phyloP scores from a whole-genome alignment of 2,888 invertebrate genomes.

The Emmelina monodactyla region DNA sequence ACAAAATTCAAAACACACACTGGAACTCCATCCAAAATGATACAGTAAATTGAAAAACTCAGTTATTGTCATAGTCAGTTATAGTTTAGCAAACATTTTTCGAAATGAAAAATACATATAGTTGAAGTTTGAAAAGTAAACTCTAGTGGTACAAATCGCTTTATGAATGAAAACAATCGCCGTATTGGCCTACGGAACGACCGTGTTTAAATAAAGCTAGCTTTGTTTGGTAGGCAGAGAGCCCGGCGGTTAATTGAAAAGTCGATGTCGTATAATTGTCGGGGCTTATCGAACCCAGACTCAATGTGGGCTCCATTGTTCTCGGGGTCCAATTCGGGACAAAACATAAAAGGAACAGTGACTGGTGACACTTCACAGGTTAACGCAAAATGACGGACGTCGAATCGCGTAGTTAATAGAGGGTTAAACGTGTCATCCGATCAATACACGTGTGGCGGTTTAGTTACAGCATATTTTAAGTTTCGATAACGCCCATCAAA shows the following conservation, averaged over 20 bases:
- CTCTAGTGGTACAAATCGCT: too few species aligned
- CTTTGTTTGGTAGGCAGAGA: conserved; percentile 54
- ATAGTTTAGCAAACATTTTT: too few species aligned
- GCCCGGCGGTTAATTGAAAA: conserved; percentile 63
- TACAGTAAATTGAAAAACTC: too few species aligned
- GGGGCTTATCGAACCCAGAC: conserved; percentile 59
- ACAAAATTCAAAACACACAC: background rate
- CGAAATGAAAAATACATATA: too few species aligned
- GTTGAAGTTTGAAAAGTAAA: too few species aligned
- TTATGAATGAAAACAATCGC: conserved; percentile 7
- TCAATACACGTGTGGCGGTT: too few species aligned
- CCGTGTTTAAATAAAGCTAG: conserved; percentile 60
- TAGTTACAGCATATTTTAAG: too few species aligned
- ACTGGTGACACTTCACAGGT: background rate
- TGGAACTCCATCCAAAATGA: background rate
- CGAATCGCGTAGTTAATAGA: too few species aligned
- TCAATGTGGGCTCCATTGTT: conserved; percentile 64
- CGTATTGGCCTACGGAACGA: conserved; percentile 54
- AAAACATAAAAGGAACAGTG: background rate
- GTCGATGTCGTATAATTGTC: conserved; percentile 66
- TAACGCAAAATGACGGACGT: too few species aligned
- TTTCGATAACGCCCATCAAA: too few species aligned
- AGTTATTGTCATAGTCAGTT: too few species aligned
- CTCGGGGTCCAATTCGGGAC: conserved; percentile 21
- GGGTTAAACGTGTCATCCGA: too few species aligned